These are phyloP conservation scores for Pangasianodon hypophthalmus DNA, from an alignment of 2,113 vertebrate genomes.

Conservation along the genomic window DNA sequence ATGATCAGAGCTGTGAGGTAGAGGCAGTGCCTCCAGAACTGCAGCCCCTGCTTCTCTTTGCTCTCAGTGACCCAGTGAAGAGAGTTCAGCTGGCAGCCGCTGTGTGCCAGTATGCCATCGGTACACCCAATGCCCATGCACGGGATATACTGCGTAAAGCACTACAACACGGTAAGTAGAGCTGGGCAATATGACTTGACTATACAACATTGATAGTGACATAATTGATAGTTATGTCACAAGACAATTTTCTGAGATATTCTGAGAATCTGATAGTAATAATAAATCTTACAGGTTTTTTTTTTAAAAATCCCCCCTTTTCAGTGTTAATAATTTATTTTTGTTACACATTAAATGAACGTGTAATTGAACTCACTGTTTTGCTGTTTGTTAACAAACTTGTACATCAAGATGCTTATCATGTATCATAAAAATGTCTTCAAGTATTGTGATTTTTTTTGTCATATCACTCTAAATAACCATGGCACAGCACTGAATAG, in stretches of 20 bases:
- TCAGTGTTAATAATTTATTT: neutral
- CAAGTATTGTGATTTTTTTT: neutral
- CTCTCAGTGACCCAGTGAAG: conserved; percentile 53
- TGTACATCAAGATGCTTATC: neutral
- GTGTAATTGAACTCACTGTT: neutral
- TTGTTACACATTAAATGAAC: neutral
- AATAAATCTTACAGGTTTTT: neutral
- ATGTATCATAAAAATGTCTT: neutral
- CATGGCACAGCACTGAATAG: neutral
- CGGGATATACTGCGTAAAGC: conserved; percentile 42
- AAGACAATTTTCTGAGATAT: neutral
- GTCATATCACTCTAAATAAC: neutral
- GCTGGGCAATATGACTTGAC: neutral
- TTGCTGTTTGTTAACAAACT: neutral
- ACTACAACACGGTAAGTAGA: conserved; percentile 44
- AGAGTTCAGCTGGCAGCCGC: conserved; percentile 54
- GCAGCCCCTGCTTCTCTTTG: conserved; percentile 39
- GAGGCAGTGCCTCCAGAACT: conserved; percentile 37
- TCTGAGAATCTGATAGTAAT: neutral
- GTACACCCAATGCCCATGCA: conserved; percentile 34
- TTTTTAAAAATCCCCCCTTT: neutral
- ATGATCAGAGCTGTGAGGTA: neutral
- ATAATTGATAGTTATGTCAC: neutral
- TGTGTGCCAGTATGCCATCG: conserved; percentile 55
- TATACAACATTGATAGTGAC: neutral